phyloP scores from a whole-genome alignment of 2,113 vertebrate species.

The Pachycephala philippinensis region DNA sequence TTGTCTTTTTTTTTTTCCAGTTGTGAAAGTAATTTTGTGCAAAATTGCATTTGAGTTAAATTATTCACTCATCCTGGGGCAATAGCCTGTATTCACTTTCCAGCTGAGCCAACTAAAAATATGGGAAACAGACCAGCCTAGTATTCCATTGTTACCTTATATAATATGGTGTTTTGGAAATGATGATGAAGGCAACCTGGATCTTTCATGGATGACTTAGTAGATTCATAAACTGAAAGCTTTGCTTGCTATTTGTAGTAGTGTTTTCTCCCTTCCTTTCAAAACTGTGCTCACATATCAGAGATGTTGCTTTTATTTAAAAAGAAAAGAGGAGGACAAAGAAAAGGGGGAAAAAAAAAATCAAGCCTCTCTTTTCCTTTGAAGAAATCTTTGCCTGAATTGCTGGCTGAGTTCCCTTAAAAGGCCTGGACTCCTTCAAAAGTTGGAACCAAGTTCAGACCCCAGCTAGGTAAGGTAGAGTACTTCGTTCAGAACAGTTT shows the following conservation, averaged over 20 bases:
- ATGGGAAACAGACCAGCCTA: conserved; percentile 34
- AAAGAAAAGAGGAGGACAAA: background rate
- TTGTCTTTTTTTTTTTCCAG: background rate
- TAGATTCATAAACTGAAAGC: conserved; percentile 35
- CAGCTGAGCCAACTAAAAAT: conserved; percentile 32
- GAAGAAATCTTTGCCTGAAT: background rate
- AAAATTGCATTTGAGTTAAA: conserved; percentile 34
- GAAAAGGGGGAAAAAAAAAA: background rate
- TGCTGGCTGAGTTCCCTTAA: background rate
- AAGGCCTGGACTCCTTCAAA: background rate
- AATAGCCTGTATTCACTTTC: conserved; percentile 36
- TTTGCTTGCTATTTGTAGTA: conserved; percentile 2
- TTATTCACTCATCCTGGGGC: conserved; percentile 40
- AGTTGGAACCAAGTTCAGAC: background rate
- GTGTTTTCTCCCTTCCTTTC: background rate
- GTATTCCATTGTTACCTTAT: conserved; percentile 34
- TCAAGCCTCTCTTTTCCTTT: background rate
- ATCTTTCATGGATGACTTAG: conserved; percentile 46
- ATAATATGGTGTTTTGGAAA: conserved; percentile 47
- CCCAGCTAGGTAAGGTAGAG: background rate
- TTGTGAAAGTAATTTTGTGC: conserved; percentile 42
- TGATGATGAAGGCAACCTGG: conserved; percentile 44
- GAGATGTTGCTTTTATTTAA: background rate
- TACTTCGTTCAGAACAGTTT: background rate
- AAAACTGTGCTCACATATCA: background rate